These are phyloP conservation scores for Mastacembelus armatus DNA, from an alignment of 2,797 vertebrate genomes.

Conservation along the genomic window DNA sequence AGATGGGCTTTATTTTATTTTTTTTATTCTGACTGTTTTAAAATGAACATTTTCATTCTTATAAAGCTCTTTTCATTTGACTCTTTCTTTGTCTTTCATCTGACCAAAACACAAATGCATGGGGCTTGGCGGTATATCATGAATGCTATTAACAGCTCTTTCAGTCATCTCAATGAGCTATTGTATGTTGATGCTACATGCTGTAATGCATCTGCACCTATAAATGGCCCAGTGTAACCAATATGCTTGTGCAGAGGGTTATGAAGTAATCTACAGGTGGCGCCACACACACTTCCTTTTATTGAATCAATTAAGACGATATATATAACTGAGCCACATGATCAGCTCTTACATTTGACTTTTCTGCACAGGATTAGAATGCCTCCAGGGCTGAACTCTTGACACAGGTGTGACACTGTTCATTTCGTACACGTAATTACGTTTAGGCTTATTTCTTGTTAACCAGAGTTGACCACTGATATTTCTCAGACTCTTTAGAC, in stretches of 20 bases:
- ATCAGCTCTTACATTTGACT: constrained; percentile 61
- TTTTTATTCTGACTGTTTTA: constrained; percentile 65
- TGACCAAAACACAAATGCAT: constrained; percentile 4
- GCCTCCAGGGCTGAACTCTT: too few relatives aligned
- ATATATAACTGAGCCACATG: constrained; percentile 71
- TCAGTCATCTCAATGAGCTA: constrained; percentile 43
- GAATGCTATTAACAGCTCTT: constrained; percentile 62
- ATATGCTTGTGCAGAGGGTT: constrained; percentile 67
- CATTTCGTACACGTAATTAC: constrained; percentile 44
- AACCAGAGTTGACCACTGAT: background rate
- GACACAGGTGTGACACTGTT: too few relatives aligned
- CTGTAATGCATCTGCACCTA: constrained; percentile 51
- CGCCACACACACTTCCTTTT: constrained; percentile 72
- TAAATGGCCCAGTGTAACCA: constrained; percentile 72
- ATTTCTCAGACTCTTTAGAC: constrained; percentile 28
- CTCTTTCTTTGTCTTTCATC: constrained; percentile 55
- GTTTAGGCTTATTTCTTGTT: constrained; percentile 20
- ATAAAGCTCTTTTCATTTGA: constrained; percentile 68
- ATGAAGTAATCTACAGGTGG: constrained; percentile 81
- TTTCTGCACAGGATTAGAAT: constrained; percentile 71
- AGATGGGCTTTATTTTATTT: constrained; percentile 47
- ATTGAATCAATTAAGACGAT: constrained; percentile 79
- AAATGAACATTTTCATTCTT: constrained; percentile 60
- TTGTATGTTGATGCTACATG: constrained; percentile 67
- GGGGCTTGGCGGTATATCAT: constrained; percentile 14